These are phyloP conservation scores for Priocnemis perturbator DNA, from an alignment of 2,888 invertebrate species.

Conservation along the genomic window DNA sequence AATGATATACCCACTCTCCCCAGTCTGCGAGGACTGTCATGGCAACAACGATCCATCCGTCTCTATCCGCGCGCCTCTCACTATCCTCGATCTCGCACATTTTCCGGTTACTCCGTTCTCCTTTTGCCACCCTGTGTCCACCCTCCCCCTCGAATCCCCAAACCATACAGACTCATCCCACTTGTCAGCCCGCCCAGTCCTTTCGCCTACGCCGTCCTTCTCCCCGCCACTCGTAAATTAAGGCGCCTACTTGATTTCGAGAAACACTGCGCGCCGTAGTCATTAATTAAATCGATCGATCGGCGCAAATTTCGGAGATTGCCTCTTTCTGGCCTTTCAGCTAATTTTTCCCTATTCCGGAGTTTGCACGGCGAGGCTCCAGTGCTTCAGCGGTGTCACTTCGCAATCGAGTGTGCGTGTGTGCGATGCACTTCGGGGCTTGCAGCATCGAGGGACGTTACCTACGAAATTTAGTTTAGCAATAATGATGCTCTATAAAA, in stretches of 20 bases:
- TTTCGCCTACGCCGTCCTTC: no score
- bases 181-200: no score
- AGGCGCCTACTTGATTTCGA: no score
- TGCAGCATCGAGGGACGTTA: neutral
- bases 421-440: neutral
- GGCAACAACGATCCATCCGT: slow-evolving; percentile 60
- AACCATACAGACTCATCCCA: no score
- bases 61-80: slow-evolving; percentile 35
- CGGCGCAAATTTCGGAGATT: neutral
- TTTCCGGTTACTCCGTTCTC: slow-evolving; percentile 25
- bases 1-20: slow-evolving; percentile 44
- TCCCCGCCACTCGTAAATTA: no score
- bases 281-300: slow-evolving; percentile 3
- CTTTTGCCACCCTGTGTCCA: slow-evolving; percentile 1
- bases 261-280: no score
- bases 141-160: slow-evolving; percentile 4
- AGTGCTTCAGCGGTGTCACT: no score
- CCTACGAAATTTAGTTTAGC: no score
- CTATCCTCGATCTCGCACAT: slow-evolving; percentile 31
- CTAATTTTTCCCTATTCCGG: neutral
- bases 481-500: neutral
- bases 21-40: slow-evolving; percentile 50
- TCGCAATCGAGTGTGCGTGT: neutral
- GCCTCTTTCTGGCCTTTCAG: slow-evolving; percentile 11
- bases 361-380: no score